These are phyloP conservation scores for Gymnoscopelus microlampas DNA, from an alignment of 2,797 vertebrate species.

Conservation along the genomic window DNA sequence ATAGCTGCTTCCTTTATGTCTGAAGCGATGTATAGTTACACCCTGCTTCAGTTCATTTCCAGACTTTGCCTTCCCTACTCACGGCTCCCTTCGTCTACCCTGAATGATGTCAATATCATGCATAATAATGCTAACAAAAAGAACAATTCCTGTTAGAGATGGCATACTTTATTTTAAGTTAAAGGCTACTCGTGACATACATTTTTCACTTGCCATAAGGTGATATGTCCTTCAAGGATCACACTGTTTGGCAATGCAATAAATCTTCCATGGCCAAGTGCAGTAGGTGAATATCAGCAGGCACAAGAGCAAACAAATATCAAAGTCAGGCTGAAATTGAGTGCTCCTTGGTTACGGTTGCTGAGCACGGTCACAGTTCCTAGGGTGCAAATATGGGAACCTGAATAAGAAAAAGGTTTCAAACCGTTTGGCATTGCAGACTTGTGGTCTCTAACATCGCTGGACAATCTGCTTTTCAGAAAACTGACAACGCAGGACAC, in stretches of 20 bases:
- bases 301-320: slow-evolving; percentile 9
- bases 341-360: not conserved
- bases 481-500: not conserved
- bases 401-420: not conserved
- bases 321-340: slow-evolving; percentile 5
- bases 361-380: not conserved
- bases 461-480: not conserved
- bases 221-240: slow-evolving; percentile 8
- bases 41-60: too few species aligned
- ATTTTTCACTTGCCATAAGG: not conserved
- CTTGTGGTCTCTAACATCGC: not conserved
- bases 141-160: not conserved
- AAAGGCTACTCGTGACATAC: not conserved
- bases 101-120: too few species aligned
- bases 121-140: too few species aligned
- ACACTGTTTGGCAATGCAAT: slow-evolving; percentile 27
- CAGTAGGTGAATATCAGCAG: slow-evolving; percentile 9
- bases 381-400: not conserved
- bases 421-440: not conserved
- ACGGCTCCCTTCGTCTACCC: too few species aligned
- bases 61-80: too few species aligned
- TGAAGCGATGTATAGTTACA: too few species aligned
- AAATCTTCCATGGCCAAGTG: slow-evolving; percentile 42
- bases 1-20: too few species aligned
- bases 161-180: not conserved